Conservation (phyloP, 2,797 vertebrate genomes). For the Protosalanx chinensis region DNA sequence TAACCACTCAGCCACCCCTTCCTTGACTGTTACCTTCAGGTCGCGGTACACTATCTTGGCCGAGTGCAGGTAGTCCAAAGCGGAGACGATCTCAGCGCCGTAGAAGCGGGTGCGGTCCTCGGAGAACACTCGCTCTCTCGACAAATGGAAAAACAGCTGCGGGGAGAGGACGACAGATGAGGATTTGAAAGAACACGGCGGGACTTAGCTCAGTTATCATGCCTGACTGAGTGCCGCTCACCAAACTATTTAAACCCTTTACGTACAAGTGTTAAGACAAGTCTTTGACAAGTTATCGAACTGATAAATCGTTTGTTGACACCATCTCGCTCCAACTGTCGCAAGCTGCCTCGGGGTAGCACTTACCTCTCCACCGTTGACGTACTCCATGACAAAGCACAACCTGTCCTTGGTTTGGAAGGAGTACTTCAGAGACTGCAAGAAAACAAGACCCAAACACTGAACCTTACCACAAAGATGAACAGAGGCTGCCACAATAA, state of each 20-base stretch:
- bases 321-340: no score
- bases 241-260: no score
- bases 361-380: conserved; percentile 95
- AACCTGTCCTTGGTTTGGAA: conserved; percentile 98
- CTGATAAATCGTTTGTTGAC: no score
- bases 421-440: conserved; percentile 96
- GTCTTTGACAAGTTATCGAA: no score
- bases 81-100: conserved; percentile 94
- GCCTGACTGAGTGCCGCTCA: no score
- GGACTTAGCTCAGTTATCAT: no score
- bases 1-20: no score
- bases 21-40: conserved; percentile 81
- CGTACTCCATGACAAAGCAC: conserved; percentile 99
- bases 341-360: no score
- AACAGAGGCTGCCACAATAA: not conserved
- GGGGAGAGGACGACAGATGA: no score
- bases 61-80: conserved; percentile 95
- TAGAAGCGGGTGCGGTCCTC: conserved; percentile 98
- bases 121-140: conserved; percentile 96
- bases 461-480: not conserved
- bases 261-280: no score
- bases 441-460: conserved; percentile 53
- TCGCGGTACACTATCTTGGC: conserved; percentile 96
- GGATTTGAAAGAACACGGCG: no score
- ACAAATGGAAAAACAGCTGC: conserved; percentile 99